Percentiles rank a stretch among this genome's conserved stretches.
Conservation (phyloP, 2,113 vertebrate species). For the Heloderma charlesbogerti region DNA sequence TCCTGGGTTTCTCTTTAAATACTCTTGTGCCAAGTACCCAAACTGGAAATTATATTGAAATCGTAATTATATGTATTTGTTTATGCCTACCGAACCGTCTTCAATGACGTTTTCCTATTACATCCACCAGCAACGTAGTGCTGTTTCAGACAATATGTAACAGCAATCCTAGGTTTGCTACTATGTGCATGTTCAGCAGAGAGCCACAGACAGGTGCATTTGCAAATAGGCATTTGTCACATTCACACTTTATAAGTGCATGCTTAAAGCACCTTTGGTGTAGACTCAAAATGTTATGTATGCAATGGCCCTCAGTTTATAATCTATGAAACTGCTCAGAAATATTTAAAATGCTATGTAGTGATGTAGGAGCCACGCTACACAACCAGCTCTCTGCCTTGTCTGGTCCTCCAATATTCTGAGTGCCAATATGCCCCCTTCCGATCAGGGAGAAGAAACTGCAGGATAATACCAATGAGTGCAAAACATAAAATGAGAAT, state of each 20-base stretch:
- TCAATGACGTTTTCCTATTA: neutral
- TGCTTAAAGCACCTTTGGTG: neutral
- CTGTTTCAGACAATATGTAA: neutral
- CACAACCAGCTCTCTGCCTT: neutral
- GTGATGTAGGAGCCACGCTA: too few relatives aligned
- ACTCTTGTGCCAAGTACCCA: neutral
- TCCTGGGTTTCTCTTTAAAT: neutral
- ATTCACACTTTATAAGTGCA: too few relatives aligned
- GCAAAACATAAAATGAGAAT: too few relatives aligned
- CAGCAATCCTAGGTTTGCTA: neutral
- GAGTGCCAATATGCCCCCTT: neutral
- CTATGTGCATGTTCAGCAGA: neutral
- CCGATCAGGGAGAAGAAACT: neutral
- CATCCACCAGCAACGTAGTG: neutral
- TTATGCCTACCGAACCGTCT: neutral
- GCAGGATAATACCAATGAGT: neutral
- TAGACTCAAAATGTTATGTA: neutral
- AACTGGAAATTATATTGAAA: neutral
- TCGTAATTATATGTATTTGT: neutral
- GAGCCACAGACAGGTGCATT: neutral
- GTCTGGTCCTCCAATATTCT: neutral
- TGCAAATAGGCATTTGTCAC: neutral
- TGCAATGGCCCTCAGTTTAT: too few relatives aligned
- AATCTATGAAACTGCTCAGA: neutral
- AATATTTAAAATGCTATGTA: neutral